Conservation (phyloP, 2,888 invertebrate genomes). For the Leptinotarsa juncta region DNA sequence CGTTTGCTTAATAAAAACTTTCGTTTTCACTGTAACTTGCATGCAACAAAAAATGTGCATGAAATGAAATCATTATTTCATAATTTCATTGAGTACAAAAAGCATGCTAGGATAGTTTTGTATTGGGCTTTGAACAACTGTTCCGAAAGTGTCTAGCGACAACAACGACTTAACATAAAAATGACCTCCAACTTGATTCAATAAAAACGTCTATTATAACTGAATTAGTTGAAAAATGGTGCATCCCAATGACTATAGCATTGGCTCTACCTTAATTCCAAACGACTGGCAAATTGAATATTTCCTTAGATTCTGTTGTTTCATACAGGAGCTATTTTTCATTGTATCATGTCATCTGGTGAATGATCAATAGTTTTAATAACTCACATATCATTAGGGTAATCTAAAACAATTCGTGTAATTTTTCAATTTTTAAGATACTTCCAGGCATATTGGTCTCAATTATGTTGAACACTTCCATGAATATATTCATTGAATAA, state of each 20-base stretch:
- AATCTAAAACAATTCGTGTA: too few relatives aligned
- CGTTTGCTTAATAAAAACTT: too few relatives aligned
- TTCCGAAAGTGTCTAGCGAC: background rate
- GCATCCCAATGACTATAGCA: constrained; percentile 2
- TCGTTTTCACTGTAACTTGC: too few relatives aligned
- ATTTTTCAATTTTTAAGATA: too few relatives aligned
- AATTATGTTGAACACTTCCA: too few relatives aligned
- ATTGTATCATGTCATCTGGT: background rate
- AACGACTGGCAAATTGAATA: background rate
- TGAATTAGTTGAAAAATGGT: constrained; percentile 12
- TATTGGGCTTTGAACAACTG: background rate
- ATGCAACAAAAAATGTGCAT: too few relatives aligned
- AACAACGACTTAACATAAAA: background rate
- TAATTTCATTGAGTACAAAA: background rate
- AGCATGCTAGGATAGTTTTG: background rate
- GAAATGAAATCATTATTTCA: too few relatives aligned
- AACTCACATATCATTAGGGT: too few relatives aligned
- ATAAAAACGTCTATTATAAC: constrained; percentile 14
- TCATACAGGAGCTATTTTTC: background rate
- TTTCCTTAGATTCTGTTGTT: background rate
- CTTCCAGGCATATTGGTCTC: too few relatives aligned
- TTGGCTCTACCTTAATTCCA: background rate
- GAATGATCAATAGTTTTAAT: too few relatives aligned
- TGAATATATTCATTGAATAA: too few relatives aligned
- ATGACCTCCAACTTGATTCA: constrained; percentile 15